Conservation (phyloP, 2,888 invertebrate species). For the Schizaphis graminum region DNA sequence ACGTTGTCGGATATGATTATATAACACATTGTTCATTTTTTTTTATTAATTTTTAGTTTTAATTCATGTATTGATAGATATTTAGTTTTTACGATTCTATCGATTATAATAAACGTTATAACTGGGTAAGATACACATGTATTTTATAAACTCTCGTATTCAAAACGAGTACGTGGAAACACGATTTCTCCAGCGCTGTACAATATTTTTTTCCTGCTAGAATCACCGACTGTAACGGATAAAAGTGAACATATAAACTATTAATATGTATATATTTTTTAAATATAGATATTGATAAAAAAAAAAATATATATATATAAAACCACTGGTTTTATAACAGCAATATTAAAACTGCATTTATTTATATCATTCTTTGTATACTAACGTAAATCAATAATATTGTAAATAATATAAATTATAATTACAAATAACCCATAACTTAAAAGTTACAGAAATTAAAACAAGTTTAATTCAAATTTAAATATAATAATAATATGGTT, state of each 20-base stretch:
- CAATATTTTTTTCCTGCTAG: neutral
- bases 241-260: slow-evolving; percentile 24
- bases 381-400: neutral
- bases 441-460: neutral
- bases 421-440: neutral
- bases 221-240: slow-evolving; percentile 50
- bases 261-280: neutral
- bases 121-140: neutral
- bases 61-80: neutral
- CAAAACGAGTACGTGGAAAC: slow-evolving; percentile 9
- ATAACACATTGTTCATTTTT: neutral
- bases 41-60: neutral
- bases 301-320: slow-evolving; percentile 4
- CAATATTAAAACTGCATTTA: neutral
- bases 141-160: neutral
- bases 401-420: neutral
- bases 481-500: neutral
- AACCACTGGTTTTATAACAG: neutral
- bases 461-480: neutral
- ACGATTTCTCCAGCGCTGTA: slow-evolving; percentile 52
- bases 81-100: neutral
- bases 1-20: neutral
- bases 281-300: neutral
- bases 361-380: neutral
- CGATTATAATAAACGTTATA: too few relatives aligned